These are phyloP conservation scores for Apogon talboti DNA, from an alignment of 2,797 vertebrate species.

Conservation along the genomic window DNA sequence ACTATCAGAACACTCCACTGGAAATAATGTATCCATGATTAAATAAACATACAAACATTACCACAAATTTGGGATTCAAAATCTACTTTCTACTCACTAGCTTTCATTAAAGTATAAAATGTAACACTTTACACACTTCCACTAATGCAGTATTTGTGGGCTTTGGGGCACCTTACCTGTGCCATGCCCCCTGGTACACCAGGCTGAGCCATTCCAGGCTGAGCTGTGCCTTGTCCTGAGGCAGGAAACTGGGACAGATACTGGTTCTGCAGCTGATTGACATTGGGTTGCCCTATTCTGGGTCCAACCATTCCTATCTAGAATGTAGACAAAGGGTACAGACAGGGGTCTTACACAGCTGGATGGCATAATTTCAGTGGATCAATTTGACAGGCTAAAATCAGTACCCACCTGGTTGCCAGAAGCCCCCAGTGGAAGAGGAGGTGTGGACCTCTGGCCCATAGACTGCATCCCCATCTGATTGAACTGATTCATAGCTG, in stretches of 20 bases:
- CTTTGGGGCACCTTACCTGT: conserved; percentile 70
- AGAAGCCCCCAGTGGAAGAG: conserved; percentile 90
- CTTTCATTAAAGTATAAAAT: not conserved
- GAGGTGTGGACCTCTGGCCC: conserved; percentile 92
- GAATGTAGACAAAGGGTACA: not conserved
- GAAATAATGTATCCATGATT: too few relatives aligned
- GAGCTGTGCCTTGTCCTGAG: conserved; percentile 84
- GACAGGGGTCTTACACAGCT: conserved; percentile 2
- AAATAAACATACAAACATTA: not conserved
- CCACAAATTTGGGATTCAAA: conserved; percentile 1
- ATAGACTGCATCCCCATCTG: conserved; percentile 90
- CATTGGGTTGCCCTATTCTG: conserved; percentile 88
- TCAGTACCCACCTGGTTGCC: conserved; percentile 88
- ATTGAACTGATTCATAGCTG: conserved; percentile 94
- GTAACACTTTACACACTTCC: not conserved
- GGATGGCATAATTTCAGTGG: not conserved
- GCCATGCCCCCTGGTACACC: conserved; percentile 86
- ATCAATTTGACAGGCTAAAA: not conserved
- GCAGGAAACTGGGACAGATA: conserved; percentile 91
- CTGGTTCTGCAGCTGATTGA: conserved; percentile 91
- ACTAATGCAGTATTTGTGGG: not conserved
- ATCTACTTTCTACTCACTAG: not conserved
- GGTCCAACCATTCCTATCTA: conserved; percentile 90
- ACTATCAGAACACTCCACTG: too few relatives aligned
- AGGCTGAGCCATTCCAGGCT: conserved; percentile 86